Percentiles rank a stretch among this genome's conserved stretches.
Conservation (phyloP, 2,113 vertebrate species). For the Pygoscelis antarcticus region DNA sequence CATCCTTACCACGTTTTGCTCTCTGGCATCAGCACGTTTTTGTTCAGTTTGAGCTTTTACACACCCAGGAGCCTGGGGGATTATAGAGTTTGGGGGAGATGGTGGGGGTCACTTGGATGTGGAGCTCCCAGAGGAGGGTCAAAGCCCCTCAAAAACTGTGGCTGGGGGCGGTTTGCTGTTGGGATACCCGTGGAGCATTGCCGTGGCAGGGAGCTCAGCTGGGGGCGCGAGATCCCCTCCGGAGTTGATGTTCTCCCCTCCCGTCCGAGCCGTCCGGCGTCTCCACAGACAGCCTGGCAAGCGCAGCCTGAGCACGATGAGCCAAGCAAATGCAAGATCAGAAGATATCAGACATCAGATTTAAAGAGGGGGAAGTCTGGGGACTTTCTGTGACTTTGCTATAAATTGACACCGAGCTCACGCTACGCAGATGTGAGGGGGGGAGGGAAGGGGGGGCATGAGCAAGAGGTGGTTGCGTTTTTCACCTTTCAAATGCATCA, state of each 20-base stretch:
- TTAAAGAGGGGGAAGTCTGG: background rate
- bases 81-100: background rate
- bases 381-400: conserved; percentile 23
- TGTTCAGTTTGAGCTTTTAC: fast-evolving
- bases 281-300: background rate
- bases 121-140: background rate
- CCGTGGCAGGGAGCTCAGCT: background rate
- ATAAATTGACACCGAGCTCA: background rate
- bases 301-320: fast-evolving
- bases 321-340: background rate
- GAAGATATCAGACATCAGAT: background rate
- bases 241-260: background rate
- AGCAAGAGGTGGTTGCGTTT: background rate
- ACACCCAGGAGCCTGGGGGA: fast-evolving
- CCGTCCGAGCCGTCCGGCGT: fast-evolving
- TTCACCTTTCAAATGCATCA: fast-evolving
- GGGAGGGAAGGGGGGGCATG: background rate
- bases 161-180: background rate
- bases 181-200: fast-evolving
- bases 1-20: background rate
- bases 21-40: fast-evolving
- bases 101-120: background rate
- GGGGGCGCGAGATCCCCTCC: fast-evolving
- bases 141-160: background rate
- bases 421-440: background rate